A percentile compares a stretch with the other conserved stretches of the same genome.
Evolutionary conservation across 2,113 vertebrate species (phyloP).

Genomic region (Clupea harengus): DNA sequence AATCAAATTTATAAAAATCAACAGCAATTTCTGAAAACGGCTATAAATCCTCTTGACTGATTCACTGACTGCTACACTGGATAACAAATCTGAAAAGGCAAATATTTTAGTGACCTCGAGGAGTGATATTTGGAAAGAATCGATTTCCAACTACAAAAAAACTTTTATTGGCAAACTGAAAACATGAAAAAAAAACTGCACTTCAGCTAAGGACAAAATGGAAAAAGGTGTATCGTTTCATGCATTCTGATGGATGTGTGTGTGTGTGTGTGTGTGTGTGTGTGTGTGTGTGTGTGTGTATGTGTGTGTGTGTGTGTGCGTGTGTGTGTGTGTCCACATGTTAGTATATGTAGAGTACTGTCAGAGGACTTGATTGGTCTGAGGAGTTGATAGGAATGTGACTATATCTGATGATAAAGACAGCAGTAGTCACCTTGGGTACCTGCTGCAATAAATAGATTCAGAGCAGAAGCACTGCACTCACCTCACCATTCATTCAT

Average conservation of each 20-base stretch:
- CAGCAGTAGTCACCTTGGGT: background rate
- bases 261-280: background rate
- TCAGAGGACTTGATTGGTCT: background rate
- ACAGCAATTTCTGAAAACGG: slow-evolving; percentile 4
- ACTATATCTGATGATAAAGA: background rate
- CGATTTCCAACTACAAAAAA: background rate
- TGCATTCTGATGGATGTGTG: background rate
- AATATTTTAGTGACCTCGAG: background rate
- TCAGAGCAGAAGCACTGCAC: background rate
- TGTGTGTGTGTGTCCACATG: background rate
- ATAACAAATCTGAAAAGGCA: background rate
- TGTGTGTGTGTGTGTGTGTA: background rate
- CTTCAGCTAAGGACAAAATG: background rate
- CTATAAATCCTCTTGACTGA: slow-evolving; percentile 2
- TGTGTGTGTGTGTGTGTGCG: background rate
- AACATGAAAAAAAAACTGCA: background rate
- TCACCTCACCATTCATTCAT: background rate
- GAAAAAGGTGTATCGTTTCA: background rate
- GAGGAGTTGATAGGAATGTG: background rate
- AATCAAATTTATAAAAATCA: slow-evolving; percentile 2
- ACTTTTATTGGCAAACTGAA: background rate
- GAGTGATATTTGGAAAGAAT: background rate
- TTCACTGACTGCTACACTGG: background rate
- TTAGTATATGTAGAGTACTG: background rate
- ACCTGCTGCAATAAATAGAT: background rate